Evolutionary conservation across 2,888 invertebrate species (phyloP).

Genomic region (Strigamia maritima): DNA sequence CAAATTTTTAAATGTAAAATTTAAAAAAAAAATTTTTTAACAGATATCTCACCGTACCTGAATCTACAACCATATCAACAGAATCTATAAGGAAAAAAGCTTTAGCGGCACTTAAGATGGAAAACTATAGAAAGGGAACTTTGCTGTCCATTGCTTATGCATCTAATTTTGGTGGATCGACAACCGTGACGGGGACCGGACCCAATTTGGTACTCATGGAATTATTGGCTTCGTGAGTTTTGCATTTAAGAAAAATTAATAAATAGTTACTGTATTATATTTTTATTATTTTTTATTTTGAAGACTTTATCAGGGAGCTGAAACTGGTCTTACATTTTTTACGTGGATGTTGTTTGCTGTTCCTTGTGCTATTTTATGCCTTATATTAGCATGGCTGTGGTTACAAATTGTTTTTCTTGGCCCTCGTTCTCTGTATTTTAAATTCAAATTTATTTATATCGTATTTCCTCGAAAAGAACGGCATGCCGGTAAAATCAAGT

Average conservation of each 20-base stretch:
- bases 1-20: too few relatives aligned
- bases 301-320: conserved; percentile 29
- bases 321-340: conserved; percentile 39
- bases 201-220: conserved; percentile 45
- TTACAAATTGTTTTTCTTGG: conserved; percentile 44
- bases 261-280: too few relatives aligned
- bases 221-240: conserved; percentile 63
- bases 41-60: too few relatives aligned
- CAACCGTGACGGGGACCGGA: conserved; percentile 45
- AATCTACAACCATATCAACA: neutral
- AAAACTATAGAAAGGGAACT: neutral
- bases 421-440: neutral
- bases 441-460: too few relatives aligned
- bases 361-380: conserved; percentile 43
- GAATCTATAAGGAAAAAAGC: neutral
- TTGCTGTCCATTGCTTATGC: conserved; percentile 46
- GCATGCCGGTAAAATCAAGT: too few relatives aligned
- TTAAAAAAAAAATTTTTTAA: too few relatives aligned
- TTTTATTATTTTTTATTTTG: neutral
- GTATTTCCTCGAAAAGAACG: too few relatives aligned
- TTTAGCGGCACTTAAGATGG: neutral
- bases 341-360: conserved; percentile 49
- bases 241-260: too few relatives aligned
- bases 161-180: conserved; percentile 46
- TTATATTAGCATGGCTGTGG: conserved; percentile 47